Percentiles rank a stretch among this genome's conserved stretches.
These are phyloP conservation scores for Ailuropoda melanoleuca DNA, from an alignment of 2,113 vertebrate genomes.

Conservation along the genomic window DNA sequence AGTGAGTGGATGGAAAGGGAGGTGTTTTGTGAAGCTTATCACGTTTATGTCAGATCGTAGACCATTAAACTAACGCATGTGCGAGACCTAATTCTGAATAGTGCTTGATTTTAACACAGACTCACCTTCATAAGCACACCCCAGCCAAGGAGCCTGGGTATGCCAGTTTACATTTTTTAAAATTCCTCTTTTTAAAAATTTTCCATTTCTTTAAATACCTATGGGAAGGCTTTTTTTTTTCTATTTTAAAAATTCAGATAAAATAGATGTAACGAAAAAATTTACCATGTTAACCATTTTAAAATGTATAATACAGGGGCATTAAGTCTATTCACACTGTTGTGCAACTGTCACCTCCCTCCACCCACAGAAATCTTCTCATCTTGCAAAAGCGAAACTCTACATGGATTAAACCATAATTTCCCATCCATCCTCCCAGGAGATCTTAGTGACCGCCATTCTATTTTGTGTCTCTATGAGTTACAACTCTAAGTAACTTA, in stretches of 20 bases:
- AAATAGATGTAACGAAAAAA: not conserved
- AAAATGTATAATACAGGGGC: rapidly evolving
- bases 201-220: not conserved
- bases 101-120: not conserved
- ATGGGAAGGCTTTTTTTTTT: not conserved
- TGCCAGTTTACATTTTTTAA: not conserved
- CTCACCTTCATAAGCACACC: not conserved
- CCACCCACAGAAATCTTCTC: rapidly evolving
- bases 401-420: rapidly evolving
- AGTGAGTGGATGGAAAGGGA: not conserved
- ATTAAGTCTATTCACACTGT: rapidly evolving
- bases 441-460: rapidly evolving
- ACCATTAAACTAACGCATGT: no score
- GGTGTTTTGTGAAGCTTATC: not conserved
- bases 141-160: rapidly evolving
- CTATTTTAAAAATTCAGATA: not conserved
- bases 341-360: rapidly evolving
- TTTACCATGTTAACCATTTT: not conserved
- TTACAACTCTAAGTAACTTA: not conserved
- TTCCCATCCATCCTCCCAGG: rapidly evolving
- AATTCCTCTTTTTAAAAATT: not conserved
- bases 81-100: no score
- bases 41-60: not conserved
- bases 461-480: rapidly evolving
- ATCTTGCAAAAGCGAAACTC: no score